Percentiles rank a stretch among this genome's conserved stretches.
These are phyloP conservation scores for Melanotus villosus DNA, from an alignment of 2,888 invertebrate species.

Conservation along the genomic window DNA sequence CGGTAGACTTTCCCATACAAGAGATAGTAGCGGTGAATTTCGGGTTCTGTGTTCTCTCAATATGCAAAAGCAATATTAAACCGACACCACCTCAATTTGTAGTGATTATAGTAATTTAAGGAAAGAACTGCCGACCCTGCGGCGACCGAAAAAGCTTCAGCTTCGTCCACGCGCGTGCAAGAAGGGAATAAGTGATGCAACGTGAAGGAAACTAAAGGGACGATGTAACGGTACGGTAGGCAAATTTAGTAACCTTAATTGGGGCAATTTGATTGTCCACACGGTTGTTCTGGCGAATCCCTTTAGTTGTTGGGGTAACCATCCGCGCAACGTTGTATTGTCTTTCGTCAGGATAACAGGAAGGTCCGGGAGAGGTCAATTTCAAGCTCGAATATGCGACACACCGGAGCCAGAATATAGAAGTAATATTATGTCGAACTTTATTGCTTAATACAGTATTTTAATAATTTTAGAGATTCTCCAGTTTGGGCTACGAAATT, in stretches of 20 bases:
- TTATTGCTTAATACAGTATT: constrained; percentile 12
- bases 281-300: constrained; percentile 36
- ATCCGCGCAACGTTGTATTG: constrained; percentile 29
- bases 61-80: constrained; percentile 5
- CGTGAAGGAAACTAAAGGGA: constrained; percentile 16
- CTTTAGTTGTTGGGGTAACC: constrained; percentile 34
- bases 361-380: constrained; percentile 36
- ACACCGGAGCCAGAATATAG: constrained; percentile 7
- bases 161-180: neutral
- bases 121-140: neutral
- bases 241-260: constrained; percentile 42
- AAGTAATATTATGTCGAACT: constrained; percentile 16
- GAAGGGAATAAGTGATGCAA: constrained; percentile 6
- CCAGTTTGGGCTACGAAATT: neutral
- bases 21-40: neutral
- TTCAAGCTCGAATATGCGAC: constrained; percentile 22
- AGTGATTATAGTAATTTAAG: neutral
- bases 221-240: constrained; percentile 26
- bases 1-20: neutral
- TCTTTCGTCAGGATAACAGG: constrained; percentile 31
- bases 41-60: neutral
- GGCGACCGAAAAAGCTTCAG: neutral
- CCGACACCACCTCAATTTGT: constrained; percentile 8
- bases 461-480: constrained; percentile 2
- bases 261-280: constrained; percentile 42